Conservation (phyloP, 2,888 invertebrate species). For the Chloroclysta siterata region DNA sequence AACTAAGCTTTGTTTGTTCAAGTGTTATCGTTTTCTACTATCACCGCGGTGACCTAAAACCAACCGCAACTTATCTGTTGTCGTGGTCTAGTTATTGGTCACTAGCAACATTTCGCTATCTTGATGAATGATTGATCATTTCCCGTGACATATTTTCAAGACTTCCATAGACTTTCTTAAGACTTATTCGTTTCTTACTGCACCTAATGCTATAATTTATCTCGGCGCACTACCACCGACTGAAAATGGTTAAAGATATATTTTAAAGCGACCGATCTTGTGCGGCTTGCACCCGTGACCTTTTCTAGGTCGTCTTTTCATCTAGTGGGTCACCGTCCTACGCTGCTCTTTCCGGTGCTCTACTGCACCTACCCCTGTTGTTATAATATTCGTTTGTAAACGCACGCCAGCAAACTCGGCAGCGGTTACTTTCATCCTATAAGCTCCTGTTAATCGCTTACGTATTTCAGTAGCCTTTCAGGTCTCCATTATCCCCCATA, state of each 20-base stretch:
- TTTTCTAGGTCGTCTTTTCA: neutral
- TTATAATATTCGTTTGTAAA: neutral
- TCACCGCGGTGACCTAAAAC: conserved; percentile 33
- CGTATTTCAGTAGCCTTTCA: conserved; percentile 27
- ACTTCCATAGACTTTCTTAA: neutral
- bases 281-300: neutral
- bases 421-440: conserved; percentile 1
- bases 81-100: conserved; percentile 31
- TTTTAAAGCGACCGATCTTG: too few species aligned
- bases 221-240: too few species aligned
- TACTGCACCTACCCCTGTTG: neutral
- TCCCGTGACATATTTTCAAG: conserved; percentile 9
- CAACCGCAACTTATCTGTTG: conserved; percentile 30
- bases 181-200: too few species aligned
- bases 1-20: conserved; percentile 11
- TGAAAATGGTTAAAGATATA: too few species aligned
- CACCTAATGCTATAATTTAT: too few species aligned
- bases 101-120: conserved; percentile 22
- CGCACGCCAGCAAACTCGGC: too few species aligned
- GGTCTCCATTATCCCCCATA: conserved; percentile 42
- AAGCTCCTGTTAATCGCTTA: conserved; percentile 22
- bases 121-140: conserved; percentile 10
- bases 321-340: neutral
- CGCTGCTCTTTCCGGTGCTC: neutral
- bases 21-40: conserved; percentile 27